Evolutionary conservation across 2,113 vertebrate genomes (phyloP).

Genomic region (Eidolon helvum): DNA sequence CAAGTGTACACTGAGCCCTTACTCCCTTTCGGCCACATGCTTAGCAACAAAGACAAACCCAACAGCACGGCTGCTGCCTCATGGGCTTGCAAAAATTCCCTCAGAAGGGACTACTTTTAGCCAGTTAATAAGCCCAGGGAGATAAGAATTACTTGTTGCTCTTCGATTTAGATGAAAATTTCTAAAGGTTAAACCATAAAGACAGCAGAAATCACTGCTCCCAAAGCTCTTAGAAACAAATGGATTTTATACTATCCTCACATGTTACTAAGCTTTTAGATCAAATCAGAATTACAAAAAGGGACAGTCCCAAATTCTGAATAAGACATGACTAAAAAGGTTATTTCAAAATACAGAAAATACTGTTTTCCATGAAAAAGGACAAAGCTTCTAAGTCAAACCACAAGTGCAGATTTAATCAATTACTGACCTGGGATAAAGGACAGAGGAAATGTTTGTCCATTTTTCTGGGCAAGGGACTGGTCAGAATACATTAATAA

Average conservation of each 20-base stretch:
- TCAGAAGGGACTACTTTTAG: background rate
- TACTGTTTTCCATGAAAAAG: background rate
- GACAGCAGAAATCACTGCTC: background rate
- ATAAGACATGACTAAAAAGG: background rate
- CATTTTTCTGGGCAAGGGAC: background rate
- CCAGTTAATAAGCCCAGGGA: background rate
- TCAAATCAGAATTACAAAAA: background rate
- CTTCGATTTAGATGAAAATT: background rate
- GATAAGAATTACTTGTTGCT: background rate
- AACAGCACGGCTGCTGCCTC: background rate
- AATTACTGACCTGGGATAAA: background rate
- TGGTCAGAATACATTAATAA: background rate
- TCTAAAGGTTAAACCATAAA: background rate
- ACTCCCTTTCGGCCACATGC: background rate
- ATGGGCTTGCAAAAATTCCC: background rate
- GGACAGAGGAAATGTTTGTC: background rate
- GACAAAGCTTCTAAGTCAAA: background rate
- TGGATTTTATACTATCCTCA: background rate
- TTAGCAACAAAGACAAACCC: background rate
- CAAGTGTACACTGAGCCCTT: background rate
- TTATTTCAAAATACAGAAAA: constrained; percentile 46
- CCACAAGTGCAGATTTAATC: background rate
- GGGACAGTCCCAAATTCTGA: background rate
- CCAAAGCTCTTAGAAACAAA: background rate
- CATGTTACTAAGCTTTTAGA: background rate